Evolutionary conservation across 2,888 invertebrate genomes (phyloP), one percentile per base, ranked within the genome.

Genomic region (Patella caerulea): DNA sequence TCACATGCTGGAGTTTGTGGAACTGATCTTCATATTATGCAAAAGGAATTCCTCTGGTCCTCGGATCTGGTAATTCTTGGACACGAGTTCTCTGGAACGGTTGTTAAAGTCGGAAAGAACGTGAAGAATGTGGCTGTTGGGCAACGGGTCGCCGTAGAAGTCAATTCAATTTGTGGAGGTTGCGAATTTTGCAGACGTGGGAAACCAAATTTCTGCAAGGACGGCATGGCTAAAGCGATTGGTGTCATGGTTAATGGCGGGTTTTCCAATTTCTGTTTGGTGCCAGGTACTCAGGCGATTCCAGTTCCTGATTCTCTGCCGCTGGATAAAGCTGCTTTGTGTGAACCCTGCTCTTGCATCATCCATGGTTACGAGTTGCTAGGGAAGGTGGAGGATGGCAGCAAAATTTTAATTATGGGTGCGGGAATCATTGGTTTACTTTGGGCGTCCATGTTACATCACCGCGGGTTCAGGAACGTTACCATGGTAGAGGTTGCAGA

Each of bases 1-100:
- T 65, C 65, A n/a, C 65, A 65, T 65, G n/a, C 19, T 65, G 65
- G 65, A 65, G 65, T 65, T 0, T 65, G 65, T 65, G 65, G 65
- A 65, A 65, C 65, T 2, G 65, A 65, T 65, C 65, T 65, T 19
- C 65, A 65, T 65, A 65, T 65, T 4, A 65, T 65, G 65, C 19
- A 19, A 15, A n/a, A 65, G 2, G 65, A 65, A 24, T 65, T 65
- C 24, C 65, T n/a, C n/a, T n/a, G 65, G 19, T 65, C 65, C n/a
- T n/a, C 19, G 24, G 19, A 65, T 19, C 65, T 65, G 11, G 65
- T 65, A 19, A 7, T 65, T 12, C 65, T 65, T 7, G 65, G 65
- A 2, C 65, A 65, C 15, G 65, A 65, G 24, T 65, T 65, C 65
- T 65, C 65, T 11, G 65, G 65, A 65, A 65, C 65, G n/a, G 24